A percentile compares a stretch with the other conserved stretches of the same genome.
phyloP scores from a whole-genome alignment of 2,888 invertebrate genomes.

The Pheosia tremula region DNA sequence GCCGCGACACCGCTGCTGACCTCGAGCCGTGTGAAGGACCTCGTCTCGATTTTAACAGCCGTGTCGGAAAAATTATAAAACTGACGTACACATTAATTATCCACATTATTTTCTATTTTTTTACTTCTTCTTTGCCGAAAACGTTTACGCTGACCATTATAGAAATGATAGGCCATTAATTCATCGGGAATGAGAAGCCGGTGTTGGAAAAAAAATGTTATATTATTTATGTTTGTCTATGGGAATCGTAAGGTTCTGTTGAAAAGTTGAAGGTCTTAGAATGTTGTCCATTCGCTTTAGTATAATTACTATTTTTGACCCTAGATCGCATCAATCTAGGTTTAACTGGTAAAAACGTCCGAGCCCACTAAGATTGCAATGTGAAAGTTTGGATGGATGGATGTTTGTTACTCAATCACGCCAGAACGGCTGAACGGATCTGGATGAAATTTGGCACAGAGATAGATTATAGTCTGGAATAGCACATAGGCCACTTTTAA shows the following conservation, averaged over 20 bases:
- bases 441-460: too few relatives aligned
- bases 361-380: too few relatives aligned
- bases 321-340: not conserved
- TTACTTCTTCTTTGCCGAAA: slow-evolving; percentile 3
- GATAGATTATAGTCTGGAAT: too few relatives aligned
- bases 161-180: slow-evolving; percentile 4
- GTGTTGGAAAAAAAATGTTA: not conserved
- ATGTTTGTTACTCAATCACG: too few relatives aligned
- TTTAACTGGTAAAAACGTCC: too few relatives aligned
- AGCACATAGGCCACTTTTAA: too few relatives aligned
- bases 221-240: slow-evolving; percentile 4
- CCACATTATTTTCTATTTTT: slow-evolving; percentile 3
- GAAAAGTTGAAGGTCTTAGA: slow-evolving; percentile 4
- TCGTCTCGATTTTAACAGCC: slow-evolving; percentile 16
- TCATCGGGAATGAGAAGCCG: not conserved
- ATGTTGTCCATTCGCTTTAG: not conserved
- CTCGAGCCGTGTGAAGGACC: slow-evolving; percentile 44
- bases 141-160: slow-evolving; percentile 2
- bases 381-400: too few relatives aligned
- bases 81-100: slow-evolving; percentile 8
- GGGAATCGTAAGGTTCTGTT: not conserved
- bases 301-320: not conserved
- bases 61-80: slow-evolving; percentile 10
- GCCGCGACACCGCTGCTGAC: slow-evolving; percentile 33
- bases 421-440: too few relatives aligned